Base-by-base conservation (phyloP, 1,140 invertebrate species). In the Samia ricini region DNA sequence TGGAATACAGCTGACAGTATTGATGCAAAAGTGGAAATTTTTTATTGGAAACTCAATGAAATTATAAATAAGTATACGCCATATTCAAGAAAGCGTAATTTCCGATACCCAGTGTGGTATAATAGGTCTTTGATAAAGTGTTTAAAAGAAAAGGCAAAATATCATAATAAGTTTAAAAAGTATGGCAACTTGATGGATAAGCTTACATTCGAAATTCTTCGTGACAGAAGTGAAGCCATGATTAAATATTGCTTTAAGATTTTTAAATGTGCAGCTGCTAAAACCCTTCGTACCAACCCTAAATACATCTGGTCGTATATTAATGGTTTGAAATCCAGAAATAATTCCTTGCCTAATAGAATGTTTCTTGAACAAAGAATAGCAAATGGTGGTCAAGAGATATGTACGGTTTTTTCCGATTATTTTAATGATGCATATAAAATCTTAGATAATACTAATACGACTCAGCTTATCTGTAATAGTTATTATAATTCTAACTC, bases 121-220 rank as follows among this genome's bases (percentile, higher is more conserved):
- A 36, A n/a, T 57, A 33, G 26, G 5, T 7, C 18, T 5, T 22
- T 57, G 18, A 42, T 57, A 3, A 57, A 57, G 12, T 21, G 33
- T 20, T 22, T 57, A 36, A 42, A 33, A 4, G 56, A 57, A 23
- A 57, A 57, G 36, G 10, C 22, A 36, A 36, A 42, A 26, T 36
- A 18, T 57, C 29, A 49, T 8, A 42, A 20, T 15, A 23, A 36
- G 18, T 48, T 21, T 19, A 58, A 58, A 49, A 58, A 58, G 20
- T 58, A 58, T 23, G 10, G 23, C 15, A 58, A 58, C 23, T 18
- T 24, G 12, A 48, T 58, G 56, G 56, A 58, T 23, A 58, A 58
- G 42, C 7, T 58, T n/a, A 21, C 56, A 48, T 49, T 58, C 4
- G 26, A 58, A 20, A 7, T 36, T 8, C 15, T 56, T 12, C 23